Evolutionary conservation across 2,888 invertebrate species (phyloP).

Genomic region (Lordiphosa fenestrarum): DNA sequence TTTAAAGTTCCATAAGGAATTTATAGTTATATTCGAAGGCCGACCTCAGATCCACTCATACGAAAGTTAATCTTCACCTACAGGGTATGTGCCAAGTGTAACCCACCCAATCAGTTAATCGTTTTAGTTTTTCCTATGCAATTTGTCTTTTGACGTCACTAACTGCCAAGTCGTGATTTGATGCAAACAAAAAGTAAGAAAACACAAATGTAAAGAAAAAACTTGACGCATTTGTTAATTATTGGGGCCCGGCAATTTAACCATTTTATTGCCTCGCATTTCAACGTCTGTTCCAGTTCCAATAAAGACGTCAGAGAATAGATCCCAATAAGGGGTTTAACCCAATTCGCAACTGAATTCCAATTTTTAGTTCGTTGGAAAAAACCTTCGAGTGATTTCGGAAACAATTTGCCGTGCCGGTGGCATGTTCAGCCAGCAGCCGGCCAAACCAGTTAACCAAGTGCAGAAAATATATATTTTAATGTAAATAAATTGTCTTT

Average conservation of each 20-base stretch:
- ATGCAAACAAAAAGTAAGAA: slow-evolving; percentile 18
- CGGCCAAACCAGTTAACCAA: slow-evolving; percentile 33
- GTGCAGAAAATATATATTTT: slow-evolving; percentile 34
- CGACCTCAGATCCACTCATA: too few species aligned
- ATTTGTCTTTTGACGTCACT: slow-evolving; percentile 24
- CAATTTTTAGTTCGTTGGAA: slow-evolving; percentile 20
- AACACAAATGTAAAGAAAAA: slow-evolving; percentile 1
- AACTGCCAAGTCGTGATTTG: slow-evolving; percentile 26
- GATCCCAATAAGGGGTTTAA: slow-evolving; percentile 12
- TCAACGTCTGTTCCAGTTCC: background rate
- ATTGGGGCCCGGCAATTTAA: slow-evolving; percentile 3
- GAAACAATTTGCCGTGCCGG: slow-evolving; percentile 13
- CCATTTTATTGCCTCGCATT: slow-evolving; percentile 3
- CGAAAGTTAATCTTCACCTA: background rate
- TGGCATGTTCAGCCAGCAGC: slow-evolving; percentile 29
- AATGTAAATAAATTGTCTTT: slow-evolving; percentile 38
- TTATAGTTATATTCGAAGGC: too few species aligned
- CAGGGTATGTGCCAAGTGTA: background rate
- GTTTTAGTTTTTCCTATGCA: background rate
- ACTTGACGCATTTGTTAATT: slow-evolving; percentile 34
- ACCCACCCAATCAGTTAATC: too few species aligned
- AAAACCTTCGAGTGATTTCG: slow-evolving; percentile 24
- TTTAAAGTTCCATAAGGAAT: too few species aligned
- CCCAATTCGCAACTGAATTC: slow-evolving; percentile 13
- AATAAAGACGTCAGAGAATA: slow-evolving; percentile 15